phyloP scores from a whole-genome alignment of 2,888 invertebrate species.

The Orthosia incerta region DNA sequence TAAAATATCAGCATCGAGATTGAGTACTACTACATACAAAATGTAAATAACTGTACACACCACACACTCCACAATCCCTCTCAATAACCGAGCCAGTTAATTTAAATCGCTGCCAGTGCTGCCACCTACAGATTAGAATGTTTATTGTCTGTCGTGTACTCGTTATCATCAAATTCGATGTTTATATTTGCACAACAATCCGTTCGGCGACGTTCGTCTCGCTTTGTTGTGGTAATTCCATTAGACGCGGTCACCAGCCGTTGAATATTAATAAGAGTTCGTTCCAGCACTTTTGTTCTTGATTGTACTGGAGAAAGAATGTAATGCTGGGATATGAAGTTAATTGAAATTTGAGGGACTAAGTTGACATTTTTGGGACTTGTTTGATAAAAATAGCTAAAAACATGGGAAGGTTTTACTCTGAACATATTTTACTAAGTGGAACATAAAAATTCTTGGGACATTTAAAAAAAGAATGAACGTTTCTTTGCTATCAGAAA shows the following conservation, averaged over 20 bases:
- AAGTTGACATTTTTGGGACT: slow-evolving; percentile 10
- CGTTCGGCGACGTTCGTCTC: slow-evolving; percentile 70
- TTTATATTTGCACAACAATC: slow-evolving; percentile 88
- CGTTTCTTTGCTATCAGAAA: background rate
- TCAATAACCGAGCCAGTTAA: slow-evolving; percentile 50
- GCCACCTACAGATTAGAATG: slow-evolving; percentile 67
- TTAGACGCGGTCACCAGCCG: slow-evolving; percentile 82
- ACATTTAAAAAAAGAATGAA: background rate
- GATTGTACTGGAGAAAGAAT: slow-evolving; percentile 63
- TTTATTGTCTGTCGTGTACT: slow-evolving; percentile 68
- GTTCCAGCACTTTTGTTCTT: slow-evolving; percentile 76
- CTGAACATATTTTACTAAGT: background rate
- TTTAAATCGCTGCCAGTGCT: slow-evolving; percentile 56
- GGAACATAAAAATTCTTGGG: background rate
- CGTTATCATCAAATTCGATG: slow-evolving; percentile 85
- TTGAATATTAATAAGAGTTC: slow-evolving; percentile 86
- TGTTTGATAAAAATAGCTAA: slow-evolving; percentile 4
- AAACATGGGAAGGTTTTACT: background rate
- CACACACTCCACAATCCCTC: slow-evolving; percentile 17
- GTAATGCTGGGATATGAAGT: slow-evolving; percentile 32
- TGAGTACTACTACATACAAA: background rate
- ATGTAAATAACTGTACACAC: background rate
- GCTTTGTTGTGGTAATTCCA: slow-evolving; percentile 90
- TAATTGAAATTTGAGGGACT: slow-evolving; percentile 49
- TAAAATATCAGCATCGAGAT: background rate